These are phyloP conservation scores for Tetrax tetrax DNA, from an alignment of 2,113 vertebrate genomes.

Conservation along the genomic window DNA sequence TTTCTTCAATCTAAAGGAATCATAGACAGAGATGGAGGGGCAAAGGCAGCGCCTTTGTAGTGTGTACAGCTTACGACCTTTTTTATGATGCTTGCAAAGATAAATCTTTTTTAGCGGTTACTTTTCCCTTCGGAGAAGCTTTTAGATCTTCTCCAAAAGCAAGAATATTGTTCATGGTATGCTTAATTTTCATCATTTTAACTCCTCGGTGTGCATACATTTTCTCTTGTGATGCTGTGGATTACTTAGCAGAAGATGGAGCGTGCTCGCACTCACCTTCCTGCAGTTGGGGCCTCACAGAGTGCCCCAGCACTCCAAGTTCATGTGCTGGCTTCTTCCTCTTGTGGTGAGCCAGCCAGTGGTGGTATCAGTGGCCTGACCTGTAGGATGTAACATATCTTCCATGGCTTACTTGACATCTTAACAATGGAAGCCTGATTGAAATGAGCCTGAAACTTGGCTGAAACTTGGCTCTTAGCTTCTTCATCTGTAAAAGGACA, in stretches of 20 bases:
- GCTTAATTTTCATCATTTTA: not conserved
- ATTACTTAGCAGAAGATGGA: not conserved
- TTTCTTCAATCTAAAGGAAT: slow-evolving; percentile 74
- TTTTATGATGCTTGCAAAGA: slow-evolving; percentile 53
- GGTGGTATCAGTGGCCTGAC: not conserved
- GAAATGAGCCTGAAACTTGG: not conserved
- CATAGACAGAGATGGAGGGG: slow-evolving; percentile 10
- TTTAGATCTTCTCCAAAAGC: slow-evolving; percentile 5
- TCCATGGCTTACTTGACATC: not conserved
- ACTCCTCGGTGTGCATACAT: not conserved
- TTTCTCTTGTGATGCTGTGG: not conserved
- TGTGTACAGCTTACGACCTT: not conserved
- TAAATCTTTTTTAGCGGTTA: slow-evolving; percentile 40
- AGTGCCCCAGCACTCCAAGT: not conserved
- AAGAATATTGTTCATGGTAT: not conserved
- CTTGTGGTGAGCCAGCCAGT: not conserved
- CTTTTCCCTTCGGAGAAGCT: slow-evolving; percentile 14
- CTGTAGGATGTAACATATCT: not conserved
- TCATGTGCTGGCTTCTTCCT: not conserved
- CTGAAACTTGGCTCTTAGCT: not conserved
- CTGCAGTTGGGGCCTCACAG: not conserved
- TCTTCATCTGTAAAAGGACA: not conserved
- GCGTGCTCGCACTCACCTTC: rapidly evolving
- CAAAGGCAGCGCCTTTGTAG: slow-evolving; percentile 65
- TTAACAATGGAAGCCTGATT: not conserved